Conservation (phyloP, 2,113 vertebrate species). For the Colaptes auratus region DNA sequence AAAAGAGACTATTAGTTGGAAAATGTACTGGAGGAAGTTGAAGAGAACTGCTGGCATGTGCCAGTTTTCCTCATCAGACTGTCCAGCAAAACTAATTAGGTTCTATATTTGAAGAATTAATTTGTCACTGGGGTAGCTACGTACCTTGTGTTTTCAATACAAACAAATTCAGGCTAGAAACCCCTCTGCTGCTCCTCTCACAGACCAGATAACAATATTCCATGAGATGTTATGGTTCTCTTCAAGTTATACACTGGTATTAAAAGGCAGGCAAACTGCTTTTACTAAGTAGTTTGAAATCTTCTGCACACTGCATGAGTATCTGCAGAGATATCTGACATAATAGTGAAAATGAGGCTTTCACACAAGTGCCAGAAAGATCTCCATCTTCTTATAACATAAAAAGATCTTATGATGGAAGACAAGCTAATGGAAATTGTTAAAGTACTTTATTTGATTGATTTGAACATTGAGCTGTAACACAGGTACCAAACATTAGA, state of each 20-base stretch:
- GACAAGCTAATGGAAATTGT: constrained; percentile 37
- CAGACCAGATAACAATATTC: not conserved
- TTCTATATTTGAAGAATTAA: not conserved
- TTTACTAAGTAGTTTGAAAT: not conserved
- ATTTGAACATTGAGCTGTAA: constrained; percentile 36
- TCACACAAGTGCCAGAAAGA: not conserved
- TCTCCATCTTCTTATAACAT: not conserved
- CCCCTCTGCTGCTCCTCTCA: not conserved
- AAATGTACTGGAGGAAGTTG: not conserved
- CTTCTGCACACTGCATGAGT: not conserved
- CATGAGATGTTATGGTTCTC: not conserved
- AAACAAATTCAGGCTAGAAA: not conserved
- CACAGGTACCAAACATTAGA: constrained; percentile 28
- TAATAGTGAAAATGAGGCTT: not conserved
- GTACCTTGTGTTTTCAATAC: not conserved
- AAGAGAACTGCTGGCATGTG: not conserved
- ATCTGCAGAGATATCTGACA: not conserved
- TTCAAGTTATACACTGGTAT: not conserved
- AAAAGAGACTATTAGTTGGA: not conserved
- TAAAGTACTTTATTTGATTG: constrained; percentile 58
- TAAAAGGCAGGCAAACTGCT: not conserved
- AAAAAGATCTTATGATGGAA: not conserved
- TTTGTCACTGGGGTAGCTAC: not conserved
- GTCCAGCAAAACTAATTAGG: not conserved
- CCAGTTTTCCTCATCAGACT: not conserved